Base-by-base conservation (phyloP, 2,113 vertebrate species). In the Montifringilla adamsi region DNA sequence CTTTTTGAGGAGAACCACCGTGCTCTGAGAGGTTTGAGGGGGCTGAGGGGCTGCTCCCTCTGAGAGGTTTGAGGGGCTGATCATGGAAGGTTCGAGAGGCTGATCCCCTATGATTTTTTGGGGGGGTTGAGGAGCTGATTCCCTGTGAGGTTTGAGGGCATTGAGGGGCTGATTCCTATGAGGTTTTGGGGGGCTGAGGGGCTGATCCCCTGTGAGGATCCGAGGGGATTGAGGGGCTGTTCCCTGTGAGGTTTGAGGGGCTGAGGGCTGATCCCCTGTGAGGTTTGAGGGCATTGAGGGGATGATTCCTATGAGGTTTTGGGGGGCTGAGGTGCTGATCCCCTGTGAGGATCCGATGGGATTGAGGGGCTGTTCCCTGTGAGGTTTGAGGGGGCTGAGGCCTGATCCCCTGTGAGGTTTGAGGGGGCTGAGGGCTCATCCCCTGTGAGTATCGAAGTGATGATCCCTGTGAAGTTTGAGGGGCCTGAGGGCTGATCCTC, bases 251-350 rank as follows among this genome's bases (percentile, higher is more conserved):
- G 49, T 49, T 26, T 49, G 6, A 6, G 47, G 49, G 24, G 47
- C 43, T 44, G 16, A 44, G 43, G 46, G 46, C 47, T 49, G 23
- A 49, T 49, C 24, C 27, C 35, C 11, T 59, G 14, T 37, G 53
- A 68, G 4, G 37, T 21, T 47, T 12, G 46, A 26, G 49, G 49
- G 49, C 30, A 16, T 2, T 47, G 56, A 49, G 41, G 18, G 21
- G 26, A 15, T 26, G 44, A 20, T 33, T 11, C 10, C 18, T 9
- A 15, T 1, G 37, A 12, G 26, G 11, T 8, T 2, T 0, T 39
- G n/a, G 59, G 46, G 23, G 5, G 11, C 2, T 19, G 35, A 50
- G 35, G 17, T 19, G 46, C 31, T 47, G 46, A 47, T 49, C 22
- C 35, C 47, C 70, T n/a, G 31, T 15, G 56, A 35, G 22, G 56